These are phyloP conservation scores for Crotophaga sulcirostris DNA, from an alignment of 2,113 vertebrate genomes.

Conservation along the genomic window DNA sequence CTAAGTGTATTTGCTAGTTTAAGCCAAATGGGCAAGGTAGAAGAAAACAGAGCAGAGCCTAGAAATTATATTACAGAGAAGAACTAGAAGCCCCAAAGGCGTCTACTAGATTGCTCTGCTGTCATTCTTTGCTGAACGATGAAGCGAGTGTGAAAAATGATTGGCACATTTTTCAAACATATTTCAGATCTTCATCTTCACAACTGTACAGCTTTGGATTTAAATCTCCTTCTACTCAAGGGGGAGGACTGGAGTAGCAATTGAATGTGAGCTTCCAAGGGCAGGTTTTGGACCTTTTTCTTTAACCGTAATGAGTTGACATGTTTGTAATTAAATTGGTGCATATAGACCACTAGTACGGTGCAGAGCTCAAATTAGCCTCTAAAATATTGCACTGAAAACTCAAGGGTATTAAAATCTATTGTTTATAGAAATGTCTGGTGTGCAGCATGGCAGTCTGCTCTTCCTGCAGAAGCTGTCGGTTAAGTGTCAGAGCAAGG, in stretches of 20 bases:
- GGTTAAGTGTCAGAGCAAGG: background rate
- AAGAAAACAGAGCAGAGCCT: background rate
- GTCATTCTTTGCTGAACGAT: background rate
- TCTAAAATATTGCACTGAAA: background rate
- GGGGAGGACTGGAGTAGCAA: background rate
- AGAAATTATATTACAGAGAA: background rate
- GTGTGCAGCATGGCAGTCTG: background rate
- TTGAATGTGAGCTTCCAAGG: background rate
- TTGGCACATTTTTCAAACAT: background rate
- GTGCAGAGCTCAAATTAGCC: background rate
- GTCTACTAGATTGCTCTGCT: background rate
- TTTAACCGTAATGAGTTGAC: background rate
- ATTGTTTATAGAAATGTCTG: background rate
- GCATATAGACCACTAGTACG: background rate
- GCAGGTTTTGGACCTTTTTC: background rate
- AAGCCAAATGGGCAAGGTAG: background rate
- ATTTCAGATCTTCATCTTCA: background rate
- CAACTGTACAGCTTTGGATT: background rate
- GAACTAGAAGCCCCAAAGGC: background rate
- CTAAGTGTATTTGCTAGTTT: background rate
- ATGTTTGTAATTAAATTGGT: background rate
- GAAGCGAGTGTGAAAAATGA: background rate
- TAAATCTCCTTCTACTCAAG: background rate
- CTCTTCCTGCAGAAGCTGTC: background rate
- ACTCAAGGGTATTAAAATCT: background rate